Conservation (phyloP, 2,888 invertebrate species). For the Silvanus unidentatus region DNA sequence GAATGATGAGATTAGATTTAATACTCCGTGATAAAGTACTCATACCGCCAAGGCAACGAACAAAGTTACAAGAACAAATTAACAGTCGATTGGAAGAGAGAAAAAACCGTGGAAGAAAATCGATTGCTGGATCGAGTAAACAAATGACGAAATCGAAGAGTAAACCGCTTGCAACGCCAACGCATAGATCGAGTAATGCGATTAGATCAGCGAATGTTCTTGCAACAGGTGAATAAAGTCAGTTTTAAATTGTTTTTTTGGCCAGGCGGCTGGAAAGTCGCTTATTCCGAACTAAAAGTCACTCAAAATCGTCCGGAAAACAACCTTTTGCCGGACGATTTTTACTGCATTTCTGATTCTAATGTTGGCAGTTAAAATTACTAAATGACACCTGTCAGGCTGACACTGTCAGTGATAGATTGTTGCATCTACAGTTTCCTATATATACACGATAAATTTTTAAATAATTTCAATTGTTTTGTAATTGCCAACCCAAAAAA, state of each 20-base stretch:
- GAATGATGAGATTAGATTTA: slow-evolving; percentile 52
- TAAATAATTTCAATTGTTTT: too few species aligned
- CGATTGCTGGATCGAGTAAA: slow-evolving; percentile 40
- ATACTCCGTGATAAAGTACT: slow-evolving; percentile 48
- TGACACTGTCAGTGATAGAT: too few species aligned
- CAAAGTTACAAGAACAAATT: slow-evolving; percentile 54
- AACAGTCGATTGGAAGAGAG: slow-evolving; percentile 54
- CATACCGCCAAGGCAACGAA: slow-evolving; percentile 48
- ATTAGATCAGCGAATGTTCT: slow-evolving; percentile 33
- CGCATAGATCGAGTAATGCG: slow-evolving; percentile 34
- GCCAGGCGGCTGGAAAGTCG: too few species aligned
- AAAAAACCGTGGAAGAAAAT: slow-evolving; percentile 48
- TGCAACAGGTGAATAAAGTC: slow-evolving; percentile 29
- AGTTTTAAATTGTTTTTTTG: not conserved
- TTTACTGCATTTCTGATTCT: too few species aligned
- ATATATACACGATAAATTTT: too few species aligned
- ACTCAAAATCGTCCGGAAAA: too few species aligned
- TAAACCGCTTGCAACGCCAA: slow-evolving; percentile 29
- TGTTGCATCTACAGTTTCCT: too few species aligned
- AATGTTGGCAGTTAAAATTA: too few species aligned
- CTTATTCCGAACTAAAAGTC: too few species aligned
- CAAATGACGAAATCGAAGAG: slow-evolving; percentile 36
- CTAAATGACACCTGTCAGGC: too few species aligned
- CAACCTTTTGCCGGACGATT: too few species aligned
- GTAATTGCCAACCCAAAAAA: too few species aligned